Percentiles rank a stretch among this genome's conserved stretches.
Evolutionary conservation across 2,888 invertebrate species (phyloP).

Genomic region (Molanna angustata): DNA sequence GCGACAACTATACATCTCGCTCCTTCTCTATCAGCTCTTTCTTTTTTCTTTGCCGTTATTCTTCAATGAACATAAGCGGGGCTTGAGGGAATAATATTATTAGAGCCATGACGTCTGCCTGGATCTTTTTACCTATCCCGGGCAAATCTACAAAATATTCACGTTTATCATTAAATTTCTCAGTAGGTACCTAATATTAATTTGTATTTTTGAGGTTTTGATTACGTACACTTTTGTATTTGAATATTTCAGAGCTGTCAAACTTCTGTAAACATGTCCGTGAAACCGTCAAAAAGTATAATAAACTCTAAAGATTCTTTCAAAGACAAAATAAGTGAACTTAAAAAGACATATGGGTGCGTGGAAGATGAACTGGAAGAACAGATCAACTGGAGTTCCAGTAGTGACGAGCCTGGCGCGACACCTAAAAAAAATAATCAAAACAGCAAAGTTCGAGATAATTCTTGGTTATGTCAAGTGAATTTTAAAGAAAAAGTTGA

Average conservation of each 20-base stretch:
- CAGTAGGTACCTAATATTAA: too few species aligned
- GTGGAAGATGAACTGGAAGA: constrained; percentile 4
- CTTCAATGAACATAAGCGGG: too few species aligned
- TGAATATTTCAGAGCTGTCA: neutral
- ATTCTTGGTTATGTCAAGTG: neutral
- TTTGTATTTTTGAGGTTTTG: too few species aligned
- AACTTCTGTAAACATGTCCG: constrained; percentile 5
- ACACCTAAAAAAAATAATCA: neutral
- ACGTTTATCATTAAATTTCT: too few species aligned
- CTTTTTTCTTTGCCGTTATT: too few species aligned
- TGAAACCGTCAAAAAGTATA: neutral
- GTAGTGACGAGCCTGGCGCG: neutral
- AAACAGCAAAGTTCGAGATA: neutral
- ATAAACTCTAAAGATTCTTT: constrained; percentile 6
- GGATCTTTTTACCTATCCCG: too few species aligned
- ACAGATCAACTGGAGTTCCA: constrained; percentile 18
- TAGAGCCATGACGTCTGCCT: too few species aligned
- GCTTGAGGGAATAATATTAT: too few species aligned
- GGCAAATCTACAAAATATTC: too few species aligned
- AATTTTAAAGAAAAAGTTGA: neutral
- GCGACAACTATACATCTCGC: too few species aligned
- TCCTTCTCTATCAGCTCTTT: too few species aligned
- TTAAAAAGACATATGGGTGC: constrained; percentile 6
- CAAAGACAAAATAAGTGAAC: constrained; percentile 11
- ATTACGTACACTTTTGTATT: too few species aligned